These are phyloP conservation scores for Aphidius gifuensis DNA, from an alignment of 1,140 invertebrate species.

Conservation along the genomic window DNA sequence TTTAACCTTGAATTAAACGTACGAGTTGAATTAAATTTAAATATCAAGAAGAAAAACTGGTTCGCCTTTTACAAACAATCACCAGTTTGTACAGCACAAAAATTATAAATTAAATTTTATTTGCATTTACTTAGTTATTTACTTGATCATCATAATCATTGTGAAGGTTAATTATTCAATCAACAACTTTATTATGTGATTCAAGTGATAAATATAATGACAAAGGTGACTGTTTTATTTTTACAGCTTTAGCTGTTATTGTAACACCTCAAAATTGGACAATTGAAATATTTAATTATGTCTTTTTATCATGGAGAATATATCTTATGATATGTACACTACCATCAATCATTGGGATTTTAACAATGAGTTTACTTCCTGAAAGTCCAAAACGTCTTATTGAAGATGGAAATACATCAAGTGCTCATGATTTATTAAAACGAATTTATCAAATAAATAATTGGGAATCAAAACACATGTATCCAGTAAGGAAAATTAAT, in stretches of 20 bases:
- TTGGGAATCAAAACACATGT: conserved; percentile 40
- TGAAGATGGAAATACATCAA: conserved; percentile 42
- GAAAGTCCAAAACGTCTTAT: conserved; percentile 61
- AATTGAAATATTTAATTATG: conserved; percentile 38
- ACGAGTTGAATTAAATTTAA: no score
- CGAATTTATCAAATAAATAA: conserved; percentile 52
- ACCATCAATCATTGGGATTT: conserved; percentile 41
- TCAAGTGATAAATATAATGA: background rate
- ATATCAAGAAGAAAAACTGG: no score
- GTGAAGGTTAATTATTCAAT: no score
- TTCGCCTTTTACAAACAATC: no score
- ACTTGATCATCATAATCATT: no score
- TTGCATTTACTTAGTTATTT: no score
- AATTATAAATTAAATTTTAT: no score
- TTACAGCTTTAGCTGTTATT: conserved; percentile 54
- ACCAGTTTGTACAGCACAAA: no score
- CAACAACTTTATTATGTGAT: background rate
- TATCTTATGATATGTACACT: conserved; percentile 54
- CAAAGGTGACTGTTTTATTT: background rate
- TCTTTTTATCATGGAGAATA: conserved; percentile 59
- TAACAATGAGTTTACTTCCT: conserved; percentile 41
- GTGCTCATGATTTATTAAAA: conserved; percentile 47
- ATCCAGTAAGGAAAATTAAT: conserved; percentile 45
- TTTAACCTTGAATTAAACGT: no score
- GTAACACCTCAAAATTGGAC: conserved; percentile 52